These are phyloP conservation scores for Acronicta alni DNA, from an alignment of 2,888 invertebrate genomes.

Conservation along the genomic window DNA sequence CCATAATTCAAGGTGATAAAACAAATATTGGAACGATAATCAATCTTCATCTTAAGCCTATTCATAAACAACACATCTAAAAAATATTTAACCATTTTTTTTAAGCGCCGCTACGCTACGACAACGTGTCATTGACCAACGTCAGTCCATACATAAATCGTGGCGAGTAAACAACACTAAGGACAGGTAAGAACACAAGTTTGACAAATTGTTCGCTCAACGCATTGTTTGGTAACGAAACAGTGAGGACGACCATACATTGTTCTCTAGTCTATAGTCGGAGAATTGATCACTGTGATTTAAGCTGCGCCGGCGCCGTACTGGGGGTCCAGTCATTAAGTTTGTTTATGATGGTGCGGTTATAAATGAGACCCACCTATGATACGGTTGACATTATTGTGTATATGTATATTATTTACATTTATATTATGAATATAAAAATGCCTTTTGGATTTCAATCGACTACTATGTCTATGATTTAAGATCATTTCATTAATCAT, in stretches of 20 bases:
- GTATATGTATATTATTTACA: conserved; percentile 7
- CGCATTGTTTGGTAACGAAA: conserved; percentile 63
- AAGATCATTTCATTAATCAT: no score
- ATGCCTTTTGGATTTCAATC: no score
- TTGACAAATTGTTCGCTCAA: conserved; percentile 68
- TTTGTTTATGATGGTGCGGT: conserved; percentile 36
- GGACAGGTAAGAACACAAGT: conserved; percentile 60
- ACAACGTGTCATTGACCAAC: conserved; percentile 29
- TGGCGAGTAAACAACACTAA: conserved; percentile 52
- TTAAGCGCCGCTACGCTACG: conserved; percentile 19
- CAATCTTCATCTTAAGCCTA: conserved; percentile 29
- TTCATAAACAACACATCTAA: conserved; percentile 13
- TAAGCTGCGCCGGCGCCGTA: conserved; percentile 35
- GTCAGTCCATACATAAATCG: conserved; percentile 44
- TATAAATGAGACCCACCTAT: conserved; percentile 38
- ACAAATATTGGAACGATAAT: conserved; percentile 22
- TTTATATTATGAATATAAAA: conserved; percentile 7
- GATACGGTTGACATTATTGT: conserved; percentile 31
- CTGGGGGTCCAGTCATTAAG: conserved; percentile 52
- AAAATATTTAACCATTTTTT: conserved; percentile 32
- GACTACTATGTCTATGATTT: no score
- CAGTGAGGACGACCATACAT: conserved; percentile 53
- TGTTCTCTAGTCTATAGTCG: conserved; percentile 46
- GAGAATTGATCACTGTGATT: conserved; percentile 54
- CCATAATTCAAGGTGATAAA: conserved; percentile 26